phyloP scores from a whole-genome alignment of 2,113 vertebrate genomes.

The Chlamydotis undulata region DNA sequence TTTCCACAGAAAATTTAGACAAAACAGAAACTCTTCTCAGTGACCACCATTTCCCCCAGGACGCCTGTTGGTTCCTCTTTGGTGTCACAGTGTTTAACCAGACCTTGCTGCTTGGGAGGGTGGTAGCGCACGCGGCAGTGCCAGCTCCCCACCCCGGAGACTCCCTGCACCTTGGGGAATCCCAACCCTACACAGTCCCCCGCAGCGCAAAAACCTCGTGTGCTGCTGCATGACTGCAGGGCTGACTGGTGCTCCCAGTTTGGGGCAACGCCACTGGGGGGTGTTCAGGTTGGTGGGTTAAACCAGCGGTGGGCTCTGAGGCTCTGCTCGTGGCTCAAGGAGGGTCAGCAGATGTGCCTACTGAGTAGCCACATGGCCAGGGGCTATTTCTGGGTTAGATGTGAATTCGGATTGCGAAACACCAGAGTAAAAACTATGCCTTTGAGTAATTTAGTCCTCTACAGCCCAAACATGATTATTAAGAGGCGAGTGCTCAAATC shows the following conservation, averaged over 20 bases:
- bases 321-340: not conserved
- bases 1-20: not conserved
- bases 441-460: not conserved
- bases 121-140: rapidly evolving
- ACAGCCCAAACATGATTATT: not conserved
- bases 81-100: not conserved
- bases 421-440: rapidly evolving
- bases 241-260: not conserved
- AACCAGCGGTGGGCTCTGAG: not conserved
- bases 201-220: rapidly evolving
- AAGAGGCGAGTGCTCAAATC: not conserved
- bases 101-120: rapidly evolving
- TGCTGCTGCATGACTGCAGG: not conserved
- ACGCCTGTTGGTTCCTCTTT: not conserved
- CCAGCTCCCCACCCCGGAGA: not conserved
- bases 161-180: not conserved
- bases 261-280: not conserved
- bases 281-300: not conserved
- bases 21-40: not conserved
- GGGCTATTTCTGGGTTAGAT: not conserved
- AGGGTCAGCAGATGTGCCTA: not conserved
- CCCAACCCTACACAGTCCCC: not conserved
- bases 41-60: not conserved
- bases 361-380: not conserved
- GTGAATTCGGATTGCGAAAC: not conserved